These are phyloP conservation scores for Malurus leucopterus DNA, from an alignment of 2,797 vertebrate genomes.

Conservation along the genomic window DNA sequence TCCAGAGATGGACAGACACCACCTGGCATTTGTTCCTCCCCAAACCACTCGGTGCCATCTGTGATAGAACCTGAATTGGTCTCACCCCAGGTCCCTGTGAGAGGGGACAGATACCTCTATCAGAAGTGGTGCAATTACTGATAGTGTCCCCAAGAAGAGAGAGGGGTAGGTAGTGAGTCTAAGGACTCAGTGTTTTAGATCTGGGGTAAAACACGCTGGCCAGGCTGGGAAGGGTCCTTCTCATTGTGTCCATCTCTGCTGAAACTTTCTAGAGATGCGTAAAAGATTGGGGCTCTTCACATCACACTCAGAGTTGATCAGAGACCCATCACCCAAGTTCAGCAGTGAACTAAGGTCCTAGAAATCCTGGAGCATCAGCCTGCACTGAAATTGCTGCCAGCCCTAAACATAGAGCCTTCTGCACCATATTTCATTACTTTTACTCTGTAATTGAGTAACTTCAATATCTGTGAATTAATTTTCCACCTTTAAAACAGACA, in stretches of 20 bases:
- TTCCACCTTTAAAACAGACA: not conserved
- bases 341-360: not conserved
- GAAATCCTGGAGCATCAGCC: not conserved
- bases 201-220: not conserved
- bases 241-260: not conserved
- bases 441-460: not conserved
- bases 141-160: not conserved
- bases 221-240: not conserved
- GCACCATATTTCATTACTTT: not conserved
- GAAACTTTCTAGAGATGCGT: not conserved
- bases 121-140: not conserved
- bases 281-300: not conserved
- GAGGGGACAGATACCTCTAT: not conserved
- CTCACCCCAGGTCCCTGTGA: not conserved
- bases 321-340: not conserved
- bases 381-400: not conserved
- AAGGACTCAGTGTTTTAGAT: fast-evolving
- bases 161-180: not conserved
- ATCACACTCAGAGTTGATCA: not conserved
- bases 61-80: not conserved
- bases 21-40: not conserved
- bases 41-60: not conserved
- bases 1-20: not conserved
- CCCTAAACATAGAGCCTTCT: not conserved
- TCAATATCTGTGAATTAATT: not conserved